Percentiles rank a stretch among this genome's conserved stretches.
Evolutionary conservation across 2,113 vertebrate species (phyloP).

Genomic region (Theropithecus gelada): DNA sequence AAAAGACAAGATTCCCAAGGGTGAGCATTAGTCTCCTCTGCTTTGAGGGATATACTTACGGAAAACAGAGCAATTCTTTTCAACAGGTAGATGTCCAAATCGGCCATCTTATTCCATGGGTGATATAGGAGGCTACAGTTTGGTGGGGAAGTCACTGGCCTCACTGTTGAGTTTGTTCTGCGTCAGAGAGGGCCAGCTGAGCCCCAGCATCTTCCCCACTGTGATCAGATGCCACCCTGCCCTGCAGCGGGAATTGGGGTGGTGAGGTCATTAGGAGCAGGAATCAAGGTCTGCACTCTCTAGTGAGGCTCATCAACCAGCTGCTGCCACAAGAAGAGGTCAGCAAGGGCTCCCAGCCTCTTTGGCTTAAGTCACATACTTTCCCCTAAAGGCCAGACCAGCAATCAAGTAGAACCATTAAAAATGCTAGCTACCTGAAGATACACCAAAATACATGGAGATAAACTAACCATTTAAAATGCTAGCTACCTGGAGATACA

Average conservation of each 20-base stretch:
- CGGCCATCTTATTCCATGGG: background rate
- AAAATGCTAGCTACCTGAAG: background rate
- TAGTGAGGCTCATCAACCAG: background rate
- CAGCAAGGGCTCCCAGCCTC: background rate
- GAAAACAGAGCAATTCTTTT: background rate
- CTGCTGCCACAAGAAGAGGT: background rate
- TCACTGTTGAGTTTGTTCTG: background rate
- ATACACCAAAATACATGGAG: too few relatives aligned
- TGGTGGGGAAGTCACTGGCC: background rate
- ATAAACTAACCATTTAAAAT: background rate
- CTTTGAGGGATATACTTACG: background rate
- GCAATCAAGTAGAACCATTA: background rate
- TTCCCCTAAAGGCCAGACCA: background rate
- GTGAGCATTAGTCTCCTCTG: background rate
- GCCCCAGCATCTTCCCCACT: background rate
- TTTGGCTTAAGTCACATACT: background rate
- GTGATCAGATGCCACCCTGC: rapidly evolving
- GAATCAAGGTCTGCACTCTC: background rate
- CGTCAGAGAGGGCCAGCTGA: too few relatives aligned
- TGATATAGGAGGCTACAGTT: background rate
- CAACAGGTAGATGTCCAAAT: background rate
- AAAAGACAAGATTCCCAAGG: background rate
- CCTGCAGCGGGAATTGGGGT: background rate
- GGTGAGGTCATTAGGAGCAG: background rate
- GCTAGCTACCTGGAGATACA: background rate